Conservation (phyloP, 2,113 vertebrate species). For the Cisticola juncidis region DNA sequence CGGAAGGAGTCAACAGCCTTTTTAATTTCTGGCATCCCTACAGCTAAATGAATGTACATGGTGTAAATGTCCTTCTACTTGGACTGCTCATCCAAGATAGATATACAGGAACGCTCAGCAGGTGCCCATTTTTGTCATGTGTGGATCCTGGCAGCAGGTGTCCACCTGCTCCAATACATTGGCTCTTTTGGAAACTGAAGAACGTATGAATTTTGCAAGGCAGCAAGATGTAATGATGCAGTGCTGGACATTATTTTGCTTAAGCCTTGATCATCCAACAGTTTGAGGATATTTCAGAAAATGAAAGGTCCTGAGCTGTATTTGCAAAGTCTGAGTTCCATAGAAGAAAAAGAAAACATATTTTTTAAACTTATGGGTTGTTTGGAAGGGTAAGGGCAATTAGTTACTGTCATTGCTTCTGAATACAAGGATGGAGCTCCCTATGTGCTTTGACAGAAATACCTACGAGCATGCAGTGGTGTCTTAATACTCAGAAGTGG, state of each 20-base stretch:
- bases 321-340: background rate
- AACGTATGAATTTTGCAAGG: background rate
- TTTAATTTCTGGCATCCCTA: background rate
- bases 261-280: fast-evolving
- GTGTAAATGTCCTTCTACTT: background rate
- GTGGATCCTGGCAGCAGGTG: background rate
- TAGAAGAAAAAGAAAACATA: background rate
- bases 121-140: background rate
- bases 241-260: background rate
- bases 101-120: fast-evolving
- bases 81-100: background rate
- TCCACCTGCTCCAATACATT: background rate
- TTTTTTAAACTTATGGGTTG: background rate
- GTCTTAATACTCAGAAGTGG: background rate
- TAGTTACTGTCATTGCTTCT: background rate
- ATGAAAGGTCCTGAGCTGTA: background rate
- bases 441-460: background rate
- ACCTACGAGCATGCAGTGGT: background rate
- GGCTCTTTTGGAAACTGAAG: background rate
- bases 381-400: background rate
- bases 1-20: background rate
- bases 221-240: background rate
- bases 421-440: background rate
- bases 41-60: background rate
- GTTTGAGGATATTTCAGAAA: background rate